Conservation (phyloP, 2,113 vertebrate species). For the Australoheros scitulus region DNA sequence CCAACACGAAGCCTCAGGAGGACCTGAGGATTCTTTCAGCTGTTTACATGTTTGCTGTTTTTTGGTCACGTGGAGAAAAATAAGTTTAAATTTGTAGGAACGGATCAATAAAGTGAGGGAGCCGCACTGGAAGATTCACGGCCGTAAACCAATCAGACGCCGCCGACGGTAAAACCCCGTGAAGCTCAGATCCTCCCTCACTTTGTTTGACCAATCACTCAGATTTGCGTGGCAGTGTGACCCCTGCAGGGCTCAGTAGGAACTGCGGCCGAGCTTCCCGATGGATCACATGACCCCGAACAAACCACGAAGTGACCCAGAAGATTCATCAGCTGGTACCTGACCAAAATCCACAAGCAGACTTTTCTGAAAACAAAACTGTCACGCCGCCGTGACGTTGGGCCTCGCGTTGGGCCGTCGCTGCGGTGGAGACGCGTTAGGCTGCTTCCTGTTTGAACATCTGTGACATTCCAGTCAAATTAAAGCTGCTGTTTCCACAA, state of each 20-base stretch:
- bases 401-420: background rate
- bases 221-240: background rate
- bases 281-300: background rate
- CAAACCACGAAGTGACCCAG: background rate
- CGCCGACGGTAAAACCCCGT: background rate
- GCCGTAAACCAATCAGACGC: background rate
- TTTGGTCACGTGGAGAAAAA: background rate
- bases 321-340: background rate
- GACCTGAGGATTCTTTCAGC: background rate
- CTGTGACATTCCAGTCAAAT: background rate
- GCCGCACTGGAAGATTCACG: no score
- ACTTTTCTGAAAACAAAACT: background rate
- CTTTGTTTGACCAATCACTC: background rate
- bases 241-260: background rate
- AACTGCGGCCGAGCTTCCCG: background rate
- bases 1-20: background rate
- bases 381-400: no score
- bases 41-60: slow-evolving; percentile 17
- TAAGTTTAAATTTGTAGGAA: background rate
- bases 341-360: background rate
- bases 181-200: background rate
- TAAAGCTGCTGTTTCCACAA: background rate
- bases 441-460: background rate
- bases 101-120: background rate
- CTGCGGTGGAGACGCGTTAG: background rate